Evolutionary conservation across 2,888 invertebrate species (phyloP).

Genomic region (Theretra japonica): DNA sequence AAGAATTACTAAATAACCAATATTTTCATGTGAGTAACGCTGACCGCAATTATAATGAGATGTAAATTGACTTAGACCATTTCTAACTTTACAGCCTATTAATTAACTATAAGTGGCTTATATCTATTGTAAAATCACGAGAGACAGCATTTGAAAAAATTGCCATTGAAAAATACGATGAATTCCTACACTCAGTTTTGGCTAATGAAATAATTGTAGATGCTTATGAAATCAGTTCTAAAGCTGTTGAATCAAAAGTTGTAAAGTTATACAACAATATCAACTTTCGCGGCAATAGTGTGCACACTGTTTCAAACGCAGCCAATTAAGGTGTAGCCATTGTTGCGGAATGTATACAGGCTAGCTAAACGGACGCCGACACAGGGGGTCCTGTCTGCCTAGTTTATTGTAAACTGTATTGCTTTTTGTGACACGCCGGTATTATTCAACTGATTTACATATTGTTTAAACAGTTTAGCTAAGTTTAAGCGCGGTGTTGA

Average conservation of each 20-base stretch:
- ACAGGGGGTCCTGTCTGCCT: slow-evolving; percentile 14
- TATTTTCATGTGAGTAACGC: too few relatives aligned
- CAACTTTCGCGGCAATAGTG: not conserved
- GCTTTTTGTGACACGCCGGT: slow-evolving; percentile 3
- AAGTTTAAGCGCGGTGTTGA: too few relatives aligned
- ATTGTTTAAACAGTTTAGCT: not conserved
- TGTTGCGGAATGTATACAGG: slow-evolving; percentile 9
- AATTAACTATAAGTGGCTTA: too few relatives aligned
- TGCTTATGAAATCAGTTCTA: not conserved
- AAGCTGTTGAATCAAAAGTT: not conserved
- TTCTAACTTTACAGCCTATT: too few relatives aligned
- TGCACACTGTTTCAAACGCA: not conserved
- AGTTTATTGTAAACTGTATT: slow-evolving; percentile 2
- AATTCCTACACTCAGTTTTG: too few relatives aligned
- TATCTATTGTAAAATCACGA: too few relatives aligned
- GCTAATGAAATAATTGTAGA: too few relatives aligned
- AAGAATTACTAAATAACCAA: too few relatives aligned
- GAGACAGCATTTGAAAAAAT: too few relatives aligned
- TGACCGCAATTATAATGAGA: too few relatives aligned
- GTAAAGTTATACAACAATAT: not conserved
- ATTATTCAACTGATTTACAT: slow-evolving; percentile 8
- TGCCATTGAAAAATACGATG: too few relatives aligned
- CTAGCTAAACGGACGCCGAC: not conserved
- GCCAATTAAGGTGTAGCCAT: slow-evolving; percentile 21
- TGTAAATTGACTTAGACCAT: too few relatives aligned